Conservation (phyloP, 2,113 vertebrate genomes). For the Acrocephalus arundinaceus region DNA sequence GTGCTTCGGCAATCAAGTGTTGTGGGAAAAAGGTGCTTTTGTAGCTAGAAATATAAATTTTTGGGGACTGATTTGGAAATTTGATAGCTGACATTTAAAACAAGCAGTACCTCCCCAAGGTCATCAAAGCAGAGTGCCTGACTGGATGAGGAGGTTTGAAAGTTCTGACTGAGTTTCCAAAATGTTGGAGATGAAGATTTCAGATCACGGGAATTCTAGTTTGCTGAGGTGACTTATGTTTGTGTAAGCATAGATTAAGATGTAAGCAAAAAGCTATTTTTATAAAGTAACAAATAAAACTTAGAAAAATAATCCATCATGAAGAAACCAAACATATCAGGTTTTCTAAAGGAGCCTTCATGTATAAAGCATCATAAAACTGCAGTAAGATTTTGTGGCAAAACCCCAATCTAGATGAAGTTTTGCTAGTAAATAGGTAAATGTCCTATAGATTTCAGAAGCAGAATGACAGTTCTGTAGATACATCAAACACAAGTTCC, state of each 20-base stretch:
- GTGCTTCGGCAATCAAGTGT: neutral
- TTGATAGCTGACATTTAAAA: neutral
- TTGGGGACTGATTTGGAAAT: neutral
- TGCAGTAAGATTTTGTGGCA: neutral
- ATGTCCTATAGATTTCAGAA: neutral
- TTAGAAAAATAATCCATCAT: neutral
- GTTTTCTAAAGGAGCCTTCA: neutral
- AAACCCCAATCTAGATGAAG: neutral
- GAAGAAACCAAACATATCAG: fast-evolving
- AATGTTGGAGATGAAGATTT: neutral
- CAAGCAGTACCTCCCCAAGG: neutral
- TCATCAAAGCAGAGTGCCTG: neutral
- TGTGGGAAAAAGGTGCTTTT: neutral
- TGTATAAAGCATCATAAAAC: neutral
- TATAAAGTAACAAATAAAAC: neutral
- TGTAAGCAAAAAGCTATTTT: neutral
- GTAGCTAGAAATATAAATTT: neutral
- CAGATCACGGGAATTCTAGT: neutral
- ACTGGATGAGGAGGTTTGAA: neutral
- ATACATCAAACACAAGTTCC: neutral
- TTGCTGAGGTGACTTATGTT: neutral
- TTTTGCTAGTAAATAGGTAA: neutral
- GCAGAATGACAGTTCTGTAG: neutral
- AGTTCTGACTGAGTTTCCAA: neutral
- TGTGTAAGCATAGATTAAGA: neutral